Percentiles rank a stretch among this genome's conserved stretches.
Evolutionary conservation across 2,797 vertebrate genomes (phyloP).

Genomic region (Centroberyx gerrardi): DNA sequence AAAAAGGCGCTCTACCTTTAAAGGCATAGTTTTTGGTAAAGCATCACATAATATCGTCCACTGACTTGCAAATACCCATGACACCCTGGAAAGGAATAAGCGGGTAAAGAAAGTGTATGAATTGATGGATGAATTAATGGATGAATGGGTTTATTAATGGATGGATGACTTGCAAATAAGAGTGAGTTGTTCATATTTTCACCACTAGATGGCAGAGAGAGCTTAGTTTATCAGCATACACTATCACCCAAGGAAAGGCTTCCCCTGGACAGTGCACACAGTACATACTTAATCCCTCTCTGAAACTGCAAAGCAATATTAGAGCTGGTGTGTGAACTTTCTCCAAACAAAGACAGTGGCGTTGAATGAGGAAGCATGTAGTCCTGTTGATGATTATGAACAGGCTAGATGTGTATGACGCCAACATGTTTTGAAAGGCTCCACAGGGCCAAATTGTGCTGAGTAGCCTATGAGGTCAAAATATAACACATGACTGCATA

Average conservation of each 20-base stretch:
- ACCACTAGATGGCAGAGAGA: conserved; percentile 67
- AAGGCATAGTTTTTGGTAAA: not conserved
- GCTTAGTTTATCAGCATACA: not conserved
- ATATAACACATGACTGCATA: too few species aligned
- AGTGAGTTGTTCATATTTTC: not conserved
- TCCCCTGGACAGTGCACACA: not conserved
- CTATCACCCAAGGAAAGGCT: not conserved
- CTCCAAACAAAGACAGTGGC: not conserved
- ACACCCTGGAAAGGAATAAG: too few species aligned
- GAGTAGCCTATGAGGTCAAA: not conserved
- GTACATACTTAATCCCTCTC: not conserved
- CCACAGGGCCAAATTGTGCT: not conserved
- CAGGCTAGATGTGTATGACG: not conserved
- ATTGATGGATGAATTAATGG: too few species aligned
- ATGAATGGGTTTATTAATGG: not conserved
- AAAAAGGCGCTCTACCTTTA: not conserved
- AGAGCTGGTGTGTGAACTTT: not conserved
- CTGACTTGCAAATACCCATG: too few species aligned
- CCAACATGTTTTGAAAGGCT: not conserved
- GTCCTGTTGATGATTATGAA: not conserved
- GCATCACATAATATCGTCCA: too few species aligned
- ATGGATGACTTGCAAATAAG: not conserved
- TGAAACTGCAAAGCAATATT: not conserved
- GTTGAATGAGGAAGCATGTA: not conserved
- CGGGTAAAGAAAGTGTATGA: too few species aligned